Conservation (phyloP, 2,888 invertebrate species). For the Atrina japonica region DNA sequence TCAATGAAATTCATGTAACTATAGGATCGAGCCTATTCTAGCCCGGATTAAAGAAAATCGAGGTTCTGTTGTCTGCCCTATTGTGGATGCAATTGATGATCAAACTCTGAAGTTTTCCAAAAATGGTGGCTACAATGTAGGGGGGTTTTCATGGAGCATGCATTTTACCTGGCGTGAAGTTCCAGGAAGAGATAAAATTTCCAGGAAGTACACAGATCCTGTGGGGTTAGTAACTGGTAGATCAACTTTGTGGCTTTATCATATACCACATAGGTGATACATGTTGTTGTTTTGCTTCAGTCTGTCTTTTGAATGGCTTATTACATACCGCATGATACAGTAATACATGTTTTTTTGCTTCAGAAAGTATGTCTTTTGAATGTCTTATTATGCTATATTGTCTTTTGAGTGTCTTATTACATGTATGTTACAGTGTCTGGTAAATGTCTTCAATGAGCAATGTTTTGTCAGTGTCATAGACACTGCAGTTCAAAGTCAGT, state of each 20-base stretch:
- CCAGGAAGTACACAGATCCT: conserved; percentile 70
- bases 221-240: conserved; percentile 60
- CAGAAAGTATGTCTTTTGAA: too few relatives aligned
- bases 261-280: not conserved
- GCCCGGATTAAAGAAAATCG: conserved; percentile 90
- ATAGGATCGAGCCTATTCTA: conserved; percentile 91
- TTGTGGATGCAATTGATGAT: conserved; percentile 95
- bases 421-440: too few relatives aligned
- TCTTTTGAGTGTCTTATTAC: too few relatives aligned
- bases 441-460: too few relatives aligned
- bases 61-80: conserved; percentile 92
- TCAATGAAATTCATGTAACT: too few relatives aligned
- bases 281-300: too few relatives aligned
- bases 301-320: too few relatives aligned
- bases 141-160: conserved; percentile 83
- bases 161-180: conserved; percentile 91
- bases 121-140: conserved; percentile 73
- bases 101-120: conserved; percentile 83
- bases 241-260: not conserved
- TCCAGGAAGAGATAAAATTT: conserved; percentile 58
- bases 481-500: too few relatives aligned
- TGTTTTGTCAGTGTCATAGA: too few relatives aligned
- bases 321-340: too few relatives aligned
- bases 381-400: too few relatives aligned
- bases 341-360: too few relatives aligned